Conservation (phyloP, 2,797 vertebrate genomes). For the Pangasius sanitwongsei region DNA sequence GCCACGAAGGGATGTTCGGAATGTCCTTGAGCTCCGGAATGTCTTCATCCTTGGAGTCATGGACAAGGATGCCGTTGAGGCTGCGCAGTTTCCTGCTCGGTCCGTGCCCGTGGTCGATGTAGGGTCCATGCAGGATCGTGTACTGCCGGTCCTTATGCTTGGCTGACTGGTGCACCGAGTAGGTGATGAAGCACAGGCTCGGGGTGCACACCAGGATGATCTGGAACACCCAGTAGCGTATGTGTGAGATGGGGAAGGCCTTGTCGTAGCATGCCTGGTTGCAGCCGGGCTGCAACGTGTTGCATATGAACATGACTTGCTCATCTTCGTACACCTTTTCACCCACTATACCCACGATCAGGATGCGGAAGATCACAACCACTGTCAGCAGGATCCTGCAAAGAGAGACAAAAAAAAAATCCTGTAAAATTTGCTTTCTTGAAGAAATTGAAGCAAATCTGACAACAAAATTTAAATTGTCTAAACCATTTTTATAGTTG, state of each 20-base stretch:
- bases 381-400: constrained; percentile 91
- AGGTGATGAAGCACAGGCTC: constrained; percentile 89
- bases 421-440: not conserved
- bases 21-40: constrained; percentile 79
- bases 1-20: constrained; percentile 68
- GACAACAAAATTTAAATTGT: not conserved
- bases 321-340: constrained; percentile 92
- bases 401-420: constrained; percentile 32
- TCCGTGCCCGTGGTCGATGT: constrained; percentile 78
- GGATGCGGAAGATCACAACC: constrained; percentile 91
- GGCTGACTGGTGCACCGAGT: constrained; percentile 85
- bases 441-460: not conserved
- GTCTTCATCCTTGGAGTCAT: constrained; percentile 80
- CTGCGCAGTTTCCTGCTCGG: constrained; percentile 75
- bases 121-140: constrained; percentile 76
- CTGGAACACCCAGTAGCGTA: constrained; percentile 90
- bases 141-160: constrained; percentile 82
- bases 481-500: no score
- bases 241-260: constrained; percentile 91
- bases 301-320: constrained; percentile 91
- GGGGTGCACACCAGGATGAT: constrained; percentile 88
- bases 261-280: constrained; percentile 92
- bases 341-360: constrained; percentile 89
- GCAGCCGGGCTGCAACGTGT: constrained; percentile 89
- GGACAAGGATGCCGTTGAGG: constrained; percentile 78